Conservation (phyloP, 2,888 invertebrate genomes). For the Clanis bilineata region DNA sequence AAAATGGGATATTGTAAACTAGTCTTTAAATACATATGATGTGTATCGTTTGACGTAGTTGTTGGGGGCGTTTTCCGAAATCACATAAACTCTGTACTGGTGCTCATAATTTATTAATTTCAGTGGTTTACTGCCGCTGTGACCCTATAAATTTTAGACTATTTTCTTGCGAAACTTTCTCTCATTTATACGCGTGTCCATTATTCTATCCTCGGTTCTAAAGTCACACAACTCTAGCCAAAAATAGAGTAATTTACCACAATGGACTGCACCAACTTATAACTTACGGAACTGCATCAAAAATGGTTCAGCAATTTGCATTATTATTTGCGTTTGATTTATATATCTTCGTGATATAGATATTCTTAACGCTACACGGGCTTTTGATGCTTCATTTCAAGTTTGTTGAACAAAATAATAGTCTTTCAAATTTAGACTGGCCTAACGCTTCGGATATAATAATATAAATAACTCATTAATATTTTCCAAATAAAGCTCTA, state of each 20-base stretch:
- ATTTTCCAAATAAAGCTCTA: no score
- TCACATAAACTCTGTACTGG: no score
- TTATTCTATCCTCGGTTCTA: background rate
- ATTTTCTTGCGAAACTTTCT: background rate
- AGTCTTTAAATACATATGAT: conserved; percentile 34
- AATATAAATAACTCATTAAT: no score
- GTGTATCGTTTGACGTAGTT: background rate
- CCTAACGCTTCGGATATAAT: no score
- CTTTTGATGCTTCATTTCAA: background rate
- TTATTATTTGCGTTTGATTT: conserved; percentile 60
- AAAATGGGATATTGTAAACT: conserved; percentile 31
- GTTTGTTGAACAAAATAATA: background rate
- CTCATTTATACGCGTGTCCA: background rate
- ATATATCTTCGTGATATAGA: conserved; percentile 71
- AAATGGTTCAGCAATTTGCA: background rate
- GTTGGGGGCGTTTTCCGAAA: background rate
- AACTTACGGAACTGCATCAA: background rate
- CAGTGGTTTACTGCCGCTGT: background rate
- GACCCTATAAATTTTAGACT: background rate
- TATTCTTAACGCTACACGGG: conserved; percentile 54
- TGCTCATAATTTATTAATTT: no score
- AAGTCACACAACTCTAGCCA: background rate
- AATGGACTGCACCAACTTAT: background rate
- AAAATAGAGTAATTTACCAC: background rate
- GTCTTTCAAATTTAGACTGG: background rate